Conservation (phyloP, 2,113 vertebrate genomes). For the Psophia crepitans region DNA sequence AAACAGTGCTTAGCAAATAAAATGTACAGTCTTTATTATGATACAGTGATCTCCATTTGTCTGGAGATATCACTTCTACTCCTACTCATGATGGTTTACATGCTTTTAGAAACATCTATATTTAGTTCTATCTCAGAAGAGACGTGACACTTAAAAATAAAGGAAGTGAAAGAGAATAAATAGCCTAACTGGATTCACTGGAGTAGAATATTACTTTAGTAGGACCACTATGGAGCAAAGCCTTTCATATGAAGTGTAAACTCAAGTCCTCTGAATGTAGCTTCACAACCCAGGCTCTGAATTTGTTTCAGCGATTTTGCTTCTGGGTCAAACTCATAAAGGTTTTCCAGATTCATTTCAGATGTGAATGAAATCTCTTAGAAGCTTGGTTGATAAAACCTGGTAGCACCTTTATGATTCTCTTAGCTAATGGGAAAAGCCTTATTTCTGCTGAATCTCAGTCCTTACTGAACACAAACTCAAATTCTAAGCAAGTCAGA, state of each 20-base stretch:
- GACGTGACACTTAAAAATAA: not conserved
- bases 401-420: not conserved
- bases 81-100: not conserved
- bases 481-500: not conserved
- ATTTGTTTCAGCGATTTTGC: not conserved
- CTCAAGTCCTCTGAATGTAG: not conserved
- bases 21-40: not conserved
- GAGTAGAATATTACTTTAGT: not conserved
- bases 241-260: not conserved
- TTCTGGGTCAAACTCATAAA: not conserved
- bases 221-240: not conserved
- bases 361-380: not conserved
- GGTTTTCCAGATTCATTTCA: not conserved
- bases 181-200: not conserved
- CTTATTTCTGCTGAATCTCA: not conserved
- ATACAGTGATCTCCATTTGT: not conserved
- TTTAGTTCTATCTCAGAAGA: not conserved
- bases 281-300: not conserved
- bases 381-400: not conserved
- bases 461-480: not conserved
- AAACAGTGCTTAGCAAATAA: not conserved
- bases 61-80: not conserved
- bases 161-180: not conserved
- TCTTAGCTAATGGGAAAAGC: not conserved
- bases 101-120: not conserved